These are phyloP conservation scores for Xanthia togata DNA, from an alignment of 2,888 invertebrate species.

Conservation along the genomic window DNA sequence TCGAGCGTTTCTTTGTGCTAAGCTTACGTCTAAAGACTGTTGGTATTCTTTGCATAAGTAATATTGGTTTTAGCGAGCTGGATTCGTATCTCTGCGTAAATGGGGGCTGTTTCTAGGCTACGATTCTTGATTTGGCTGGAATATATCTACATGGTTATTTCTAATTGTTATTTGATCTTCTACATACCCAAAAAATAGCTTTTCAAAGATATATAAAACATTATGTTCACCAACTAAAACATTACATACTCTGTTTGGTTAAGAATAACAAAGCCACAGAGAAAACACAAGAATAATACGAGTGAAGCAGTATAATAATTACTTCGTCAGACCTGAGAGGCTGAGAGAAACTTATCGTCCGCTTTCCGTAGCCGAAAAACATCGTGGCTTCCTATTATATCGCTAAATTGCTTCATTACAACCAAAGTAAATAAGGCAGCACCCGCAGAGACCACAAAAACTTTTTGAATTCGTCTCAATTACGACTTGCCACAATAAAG, in stretches of 20 bases:
- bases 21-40: conserved; percentile 42
- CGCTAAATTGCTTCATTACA: conserved; percentile 56
- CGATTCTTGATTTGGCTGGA: conserved; percentile 9
- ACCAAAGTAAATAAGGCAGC: conserved; percentile 55
- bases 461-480: conserved; percentile 64
- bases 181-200: neutral
- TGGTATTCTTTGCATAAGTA: conserved; percentile 46
- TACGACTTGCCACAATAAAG: conserved; percentile 55
- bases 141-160: too few species aligned
- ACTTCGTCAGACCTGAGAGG: conserved; percentile 18
- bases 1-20: conserved; percentile 43
- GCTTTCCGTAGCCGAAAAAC: conserved; percentile 28
- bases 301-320: conserved; percentile 25
- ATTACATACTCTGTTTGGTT: neutral
- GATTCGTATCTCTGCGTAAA: conserved; percentile 18
- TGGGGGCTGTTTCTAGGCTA: conserved; percentile 1
- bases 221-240: neutral
- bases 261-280: conserved; percentile 8
- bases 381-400: conserved; percentile 35
- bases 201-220: neutral
- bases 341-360: conserved; percentile 31
- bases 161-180: neutral
- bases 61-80: conserved; percentile 36
- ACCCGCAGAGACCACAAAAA: conserved; percentile 57
- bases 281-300: conserved; percentile 19